Evolutionary conservation across 2,888 invertebrate species (phyloP).

Genomic region (Diarsia rubi): DNA sequence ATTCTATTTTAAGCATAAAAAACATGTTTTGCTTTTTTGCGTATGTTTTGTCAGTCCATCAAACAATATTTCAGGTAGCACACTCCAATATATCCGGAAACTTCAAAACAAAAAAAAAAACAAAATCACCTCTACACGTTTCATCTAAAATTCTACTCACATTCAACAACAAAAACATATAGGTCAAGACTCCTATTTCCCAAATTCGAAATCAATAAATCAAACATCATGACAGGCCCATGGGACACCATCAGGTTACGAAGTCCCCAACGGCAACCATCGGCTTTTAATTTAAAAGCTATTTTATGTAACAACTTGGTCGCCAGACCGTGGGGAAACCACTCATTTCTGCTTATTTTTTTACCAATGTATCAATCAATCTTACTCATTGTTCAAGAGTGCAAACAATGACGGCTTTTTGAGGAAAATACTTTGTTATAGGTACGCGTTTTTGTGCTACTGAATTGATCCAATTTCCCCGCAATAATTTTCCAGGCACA

Average conservation of each 20-base stretch:
- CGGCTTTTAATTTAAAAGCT: slow-evolving; percentile 86
- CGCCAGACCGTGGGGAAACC: slow-evolving; percentile 73
- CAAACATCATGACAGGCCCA: slow-evolving; percentile 55
- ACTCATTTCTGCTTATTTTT: slow-evolving; percentile 71
- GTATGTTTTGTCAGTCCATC: background rate
- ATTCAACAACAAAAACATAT: slow-evolving; percentile 22
- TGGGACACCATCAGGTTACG: slow-evolving; percentile 57
- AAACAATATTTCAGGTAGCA: background rate
- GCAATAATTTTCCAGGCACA: background rate
- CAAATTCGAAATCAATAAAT: slow-evolving; percentile 62
- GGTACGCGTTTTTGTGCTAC: slow-evolving; percentile 21
- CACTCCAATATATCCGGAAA: background rate
- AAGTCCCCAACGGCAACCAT: slow-evolving; percentile 61
- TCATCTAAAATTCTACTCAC: slow-evolving; percentile 22
- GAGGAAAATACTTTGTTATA: slow-evolving; percentile 30
- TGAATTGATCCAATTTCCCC: background rate
- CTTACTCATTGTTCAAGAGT: slow-evolving; percentile 65
- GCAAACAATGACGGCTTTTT: slow-evolving; percentile 63
- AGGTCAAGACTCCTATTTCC: slow-evolving; percentile 38
- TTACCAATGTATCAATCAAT: slow-evolving; percentile 73
- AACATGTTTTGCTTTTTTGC: too few relatives aligned
- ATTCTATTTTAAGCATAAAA: background rate
- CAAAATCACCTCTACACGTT: slow-evolving; percentile 1
- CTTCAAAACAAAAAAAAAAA: slow-evolving; percentile 16
- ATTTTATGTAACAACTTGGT: slow-evolving; percentile 82